These are phyloP conservation scores for Eulacestoma nigropectus DNA, from an alignment of 2,113 vertebrate species.

Conservation along the genomic window DNA sequence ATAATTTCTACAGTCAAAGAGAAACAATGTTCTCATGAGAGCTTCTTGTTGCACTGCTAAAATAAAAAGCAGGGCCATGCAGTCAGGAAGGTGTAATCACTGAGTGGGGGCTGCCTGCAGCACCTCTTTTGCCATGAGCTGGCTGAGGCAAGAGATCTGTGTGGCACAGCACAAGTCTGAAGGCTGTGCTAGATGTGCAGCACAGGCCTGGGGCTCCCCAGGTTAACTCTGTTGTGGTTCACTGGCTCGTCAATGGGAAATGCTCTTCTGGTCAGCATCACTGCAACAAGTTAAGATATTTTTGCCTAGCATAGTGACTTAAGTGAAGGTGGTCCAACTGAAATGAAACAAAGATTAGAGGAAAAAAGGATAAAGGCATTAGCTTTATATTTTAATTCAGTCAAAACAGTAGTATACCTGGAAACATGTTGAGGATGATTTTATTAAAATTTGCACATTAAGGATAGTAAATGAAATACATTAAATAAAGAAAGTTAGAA, in stretches of 20 bases:
- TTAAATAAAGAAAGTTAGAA: neutral
- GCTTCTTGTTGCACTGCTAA: neutral
- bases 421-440: neutral
- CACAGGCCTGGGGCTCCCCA: neutral
- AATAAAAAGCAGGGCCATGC: neutral
- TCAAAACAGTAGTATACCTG: neutral
- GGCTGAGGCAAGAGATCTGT: neutral
- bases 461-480: neutral
- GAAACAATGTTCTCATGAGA: neutral
- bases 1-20: neutral
- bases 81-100: neutral
- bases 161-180: neutral
- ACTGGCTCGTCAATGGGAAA: fast-evolving
- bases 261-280: neutral
- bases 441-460: neutral
- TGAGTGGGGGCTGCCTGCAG: neutral
- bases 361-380: neutral
- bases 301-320: neutral
- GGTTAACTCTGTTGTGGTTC: neutral
- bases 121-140: neutral
- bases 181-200: neutral
- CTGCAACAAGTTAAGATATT: neutral
- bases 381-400: neutral
- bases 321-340: neutral
- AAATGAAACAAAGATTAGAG: neutral